Conservation (phyloP, 2,888 invertebrate genomes). For the Agonopterix arenella region DNA sequence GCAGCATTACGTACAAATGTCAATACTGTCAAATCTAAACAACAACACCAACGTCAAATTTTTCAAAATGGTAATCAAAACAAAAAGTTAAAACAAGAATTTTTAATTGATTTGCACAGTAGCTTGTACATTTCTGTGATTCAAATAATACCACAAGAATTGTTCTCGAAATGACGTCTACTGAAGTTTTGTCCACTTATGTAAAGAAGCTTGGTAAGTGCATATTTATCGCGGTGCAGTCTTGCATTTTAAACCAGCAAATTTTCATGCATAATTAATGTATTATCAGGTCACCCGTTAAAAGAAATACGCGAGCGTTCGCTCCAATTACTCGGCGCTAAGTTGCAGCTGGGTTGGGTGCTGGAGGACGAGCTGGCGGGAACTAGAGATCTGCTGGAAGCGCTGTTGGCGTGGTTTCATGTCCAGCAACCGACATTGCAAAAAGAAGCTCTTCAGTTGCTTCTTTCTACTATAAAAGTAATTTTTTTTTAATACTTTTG, state of each 20-base stretch:
- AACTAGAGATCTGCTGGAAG: slow-evolving; percentile 75
- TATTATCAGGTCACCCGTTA: slow-evolving; percentile 67
- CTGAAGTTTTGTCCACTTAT: slow-evolving; percentile 31
- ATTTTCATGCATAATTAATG: not conserved
- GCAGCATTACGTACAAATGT: too few species aligned
- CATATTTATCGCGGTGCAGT: not conserved
- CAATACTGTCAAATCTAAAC: too few species aligned
- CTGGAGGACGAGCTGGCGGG: slow-evolving; percentile 77
- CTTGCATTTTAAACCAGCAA: not conserved
- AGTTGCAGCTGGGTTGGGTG: slow-evolving; percentile 79
- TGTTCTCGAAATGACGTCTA: slow-evolving; percentile 18
- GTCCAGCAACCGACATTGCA: slow-evolving; percentile 71
- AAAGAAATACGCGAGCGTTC: slow-evolving; percentile 77
- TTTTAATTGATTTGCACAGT: too few species aligned
- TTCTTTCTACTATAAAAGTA: slow-evolving; percentile 68
- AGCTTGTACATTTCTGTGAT: too few species aligned
- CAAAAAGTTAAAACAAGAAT: too few species aligned
- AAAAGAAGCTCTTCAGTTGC: slow-evolving; percentile 74
- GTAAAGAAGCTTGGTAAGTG: slow-evolving; percentile 54
- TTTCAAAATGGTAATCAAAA: too few species aligned
- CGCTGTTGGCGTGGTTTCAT: slow-evolving; percentile 80
- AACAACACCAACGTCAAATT: too few species aligned
- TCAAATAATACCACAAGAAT: not conserved
- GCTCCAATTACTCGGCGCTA: slow-evolving; percentile 72
- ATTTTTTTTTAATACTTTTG: not conserved